phyloP scores from a whole-genome alignment of 2,113 vertebrate species.

The Equus przewalskii region DNA sequence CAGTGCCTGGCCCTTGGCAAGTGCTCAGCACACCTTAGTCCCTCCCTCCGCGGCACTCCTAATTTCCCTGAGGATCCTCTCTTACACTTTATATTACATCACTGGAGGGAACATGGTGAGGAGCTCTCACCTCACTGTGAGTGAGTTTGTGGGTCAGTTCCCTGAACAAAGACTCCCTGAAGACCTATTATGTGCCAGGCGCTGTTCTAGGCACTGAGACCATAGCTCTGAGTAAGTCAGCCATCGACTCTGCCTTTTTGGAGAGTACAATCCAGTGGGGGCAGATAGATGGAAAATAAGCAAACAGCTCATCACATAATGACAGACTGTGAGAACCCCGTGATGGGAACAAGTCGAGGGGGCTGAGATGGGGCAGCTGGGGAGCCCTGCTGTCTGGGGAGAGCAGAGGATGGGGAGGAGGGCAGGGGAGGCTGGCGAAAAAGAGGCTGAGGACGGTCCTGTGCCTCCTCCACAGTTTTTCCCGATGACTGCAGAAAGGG shows the following conservation, averaged over 20 bases:
- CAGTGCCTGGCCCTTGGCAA: not conserved
- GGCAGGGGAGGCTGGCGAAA: not conserved
- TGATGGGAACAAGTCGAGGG: not conserved
- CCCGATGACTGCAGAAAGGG: conserved; percentile 46
- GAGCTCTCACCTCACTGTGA: not conserved
- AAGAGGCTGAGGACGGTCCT: conserved; percentile 30
- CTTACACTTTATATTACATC: not conserved
- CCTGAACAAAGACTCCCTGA: not conserved
- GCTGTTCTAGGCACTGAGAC: not conserved
- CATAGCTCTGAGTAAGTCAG: not conserved
- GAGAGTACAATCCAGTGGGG: not conserved
- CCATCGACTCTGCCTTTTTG: not conserved
- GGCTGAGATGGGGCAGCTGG: not conserved
- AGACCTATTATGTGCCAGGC: not conserved
- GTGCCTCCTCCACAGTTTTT: conserved; percentile 25
- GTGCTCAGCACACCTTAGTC: not conserved
- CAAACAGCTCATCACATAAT: not conserved
- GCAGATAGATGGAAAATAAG: not conserved
- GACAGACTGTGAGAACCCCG: not conserved
- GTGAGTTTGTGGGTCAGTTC: not conserved
- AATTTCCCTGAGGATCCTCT: not conserved
- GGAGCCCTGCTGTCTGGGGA: not conserved
- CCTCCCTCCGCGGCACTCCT: not conserved
- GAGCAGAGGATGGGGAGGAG: not conserved
- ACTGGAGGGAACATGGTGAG: not conserved